Conservation (phyloP, 1,140 invertebrate genomes). For the Macrobrachium rosenbergii region DNA sequence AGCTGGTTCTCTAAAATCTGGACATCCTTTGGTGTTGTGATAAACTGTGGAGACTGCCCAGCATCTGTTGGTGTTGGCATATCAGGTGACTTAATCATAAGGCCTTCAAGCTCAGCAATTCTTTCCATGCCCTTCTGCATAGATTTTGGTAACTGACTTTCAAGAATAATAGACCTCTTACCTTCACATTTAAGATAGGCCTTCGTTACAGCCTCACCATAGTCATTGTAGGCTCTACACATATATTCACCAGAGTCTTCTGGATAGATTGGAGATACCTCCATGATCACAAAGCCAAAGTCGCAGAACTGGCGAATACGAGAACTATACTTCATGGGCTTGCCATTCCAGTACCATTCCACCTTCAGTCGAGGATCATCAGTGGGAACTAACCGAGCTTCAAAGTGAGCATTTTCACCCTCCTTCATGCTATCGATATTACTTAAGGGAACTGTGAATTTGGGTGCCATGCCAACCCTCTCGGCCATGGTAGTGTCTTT, state of each 20-base stretch:
- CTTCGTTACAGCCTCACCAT: conserved; percentile 93
- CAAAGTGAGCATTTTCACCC: conserved; percentile 94
- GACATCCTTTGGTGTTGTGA: conserved; percentile 87
- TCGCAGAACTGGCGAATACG: conserved; percentile 94
- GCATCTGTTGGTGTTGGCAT: conserved; percentile 73
- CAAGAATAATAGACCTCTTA: conserved; percentile 91
- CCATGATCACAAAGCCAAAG: conserved; percentile 94
- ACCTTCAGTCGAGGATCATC: conserved; percentile 95
- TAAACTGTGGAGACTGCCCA: conserved; percentile 92
- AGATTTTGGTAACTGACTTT: conserved; percentile 91
- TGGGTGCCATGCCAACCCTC: conserved; percentile 84
- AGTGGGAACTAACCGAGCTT: conserved; percentile 90
- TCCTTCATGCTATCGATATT: conserved; percentile 88
- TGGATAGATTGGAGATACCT: conserved; percentile 94
- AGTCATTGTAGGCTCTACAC: conserved; percentile 89
- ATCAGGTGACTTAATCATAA: conserved; percentile 74
- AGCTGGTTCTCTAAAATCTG: conserved; percentile 88
- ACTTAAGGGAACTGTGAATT: conserved; percentile 90
- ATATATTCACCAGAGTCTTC: conserved; percentile 95
- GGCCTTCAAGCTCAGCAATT: conserved; percentile 92
- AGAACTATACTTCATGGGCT: conserved; percentile 88
- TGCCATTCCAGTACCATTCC: conserved; percentile 96
- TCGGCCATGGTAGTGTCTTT: conserved; percentile 80
- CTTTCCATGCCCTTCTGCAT: conserved; percentile 95
- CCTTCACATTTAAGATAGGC: conserved; percentile 86